Base-by-base conservation (phyloP, 2,113 vertebrate genomes). In the Steatornis caripensis region DNA sequence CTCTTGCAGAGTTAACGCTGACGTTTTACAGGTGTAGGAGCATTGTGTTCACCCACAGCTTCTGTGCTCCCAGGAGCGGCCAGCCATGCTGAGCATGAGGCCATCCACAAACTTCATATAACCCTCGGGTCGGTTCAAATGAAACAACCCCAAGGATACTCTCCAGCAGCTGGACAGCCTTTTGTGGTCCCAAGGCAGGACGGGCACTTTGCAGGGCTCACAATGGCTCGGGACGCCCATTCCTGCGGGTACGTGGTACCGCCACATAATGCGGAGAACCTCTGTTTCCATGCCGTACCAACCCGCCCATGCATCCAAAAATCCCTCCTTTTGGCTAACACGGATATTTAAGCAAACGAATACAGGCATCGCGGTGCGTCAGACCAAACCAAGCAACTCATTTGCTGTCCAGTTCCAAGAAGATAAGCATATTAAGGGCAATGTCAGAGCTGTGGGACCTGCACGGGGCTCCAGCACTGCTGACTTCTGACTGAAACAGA, bases 81-180 rank as follows among this genome's bases (percentile, higher is more conserved):
- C 49, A 41, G 34, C 30, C n/a, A 12, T 2, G 4, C 15, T 3
- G 17, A 64, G 62, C 46, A 34, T 0, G 4, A 55, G 58, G 75
- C 61, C 21, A 5, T 46, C 10, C 37, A 22, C 66, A 20, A 5
- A 4, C n/a, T 22, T 11, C 13, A 2, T 6, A 6, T 9, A 29
- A 53, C 66, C 55, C 39, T 19, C 15, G 3, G 61, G 8, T 10
- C 0, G 0, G 10, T 9, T 30, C 30, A 5, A 8, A 4, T 2
- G 61, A 41, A 24, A 22, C 30, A 29, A 14, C 57, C 41, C 27
- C 2, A 14, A 11, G 15, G 62, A 55, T 12, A 20, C 77, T 54
- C 58, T 57, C 49, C 22, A 41, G 32, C 86, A 65, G 65, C 45
- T 36, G 39, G 15, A n/a, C 81, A 78, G 53, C 77, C 84, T 14